phyloP scores from a whole-genome alignment of 2,888 invertebrate genomes.

The Colletes collaris region DNA sequence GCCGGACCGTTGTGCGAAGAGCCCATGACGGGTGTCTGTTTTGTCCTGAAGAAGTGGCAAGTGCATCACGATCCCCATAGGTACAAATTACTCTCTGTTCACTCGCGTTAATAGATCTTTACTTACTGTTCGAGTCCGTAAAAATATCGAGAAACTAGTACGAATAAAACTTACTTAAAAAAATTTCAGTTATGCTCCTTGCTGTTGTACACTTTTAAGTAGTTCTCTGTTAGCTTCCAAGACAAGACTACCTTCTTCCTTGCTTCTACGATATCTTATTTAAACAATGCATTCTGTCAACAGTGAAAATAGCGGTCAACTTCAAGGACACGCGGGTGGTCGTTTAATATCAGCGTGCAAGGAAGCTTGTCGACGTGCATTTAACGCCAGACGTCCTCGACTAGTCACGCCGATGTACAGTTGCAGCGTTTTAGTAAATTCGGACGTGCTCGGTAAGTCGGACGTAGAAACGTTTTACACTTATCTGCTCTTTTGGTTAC shows the following conservation, averaged over 20 bases:
- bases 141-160: too few relatives aligned
- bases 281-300: constrained; percentile 16
- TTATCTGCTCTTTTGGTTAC: too few relatives aligned
- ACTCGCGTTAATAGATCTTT: not conserved
- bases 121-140: not conserved
- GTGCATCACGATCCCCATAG: constrained; percentile 71
- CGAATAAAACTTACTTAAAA: too few relatives aligned
- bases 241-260: too few relatives aligned
- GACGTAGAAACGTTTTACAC: too few relatives aligned
- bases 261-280: too few relatives aligned
- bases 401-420: constrained; percentile 98
- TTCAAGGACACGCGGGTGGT: constrained; percentile 86
- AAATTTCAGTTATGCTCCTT: too few relatives aligned
- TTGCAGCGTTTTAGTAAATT: constrained; percentile 92
- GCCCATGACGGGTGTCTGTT: constrained; percentile 97
- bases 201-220: too few relatives aligned
- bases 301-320: constrained; percentile 75
- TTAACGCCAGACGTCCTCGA: constrained; percentile 94
- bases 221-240: too few relatives aligned
- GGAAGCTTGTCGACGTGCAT: constrained; percentile 93
- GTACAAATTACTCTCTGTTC: constrained; percentile 45
- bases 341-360: constrained; percentile 96
- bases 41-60: constrained; percentile 93
- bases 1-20: constrained; percentile 98
- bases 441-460: constrained; percentile 90